These are phyloP conservation scores for Dermolepida albohirtum DNA, from an alignment of 2,888 invertebrate genomes.

Conservation along the genomic window DNA sequence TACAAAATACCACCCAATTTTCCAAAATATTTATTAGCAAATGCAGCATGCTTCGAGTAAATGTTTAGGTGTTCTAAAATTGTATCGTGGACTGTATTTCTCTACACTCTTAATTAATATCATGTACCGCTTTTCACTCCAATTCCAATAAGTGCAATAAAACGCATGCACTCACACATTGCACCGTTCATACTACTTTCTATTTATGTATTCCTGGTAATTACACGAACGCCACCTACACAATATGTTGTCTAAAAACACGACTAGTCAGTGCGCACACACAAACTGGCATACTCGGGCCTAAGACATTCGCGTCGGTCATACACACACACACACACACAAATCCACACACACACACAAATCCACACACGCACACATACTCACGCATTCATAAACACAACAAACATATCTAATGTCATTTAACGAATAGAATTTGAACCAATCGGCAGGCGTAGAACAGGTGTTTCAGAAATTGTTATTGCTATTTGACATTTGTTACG, in stretches of 20 bases:
- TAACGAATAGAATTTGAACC: conserved; percentile 47
- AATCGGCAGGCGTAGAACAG: conserved; percentile 55
- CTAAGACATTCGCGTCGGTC: not conserved
- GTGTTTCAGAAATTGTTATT: conserved; percentile 58
- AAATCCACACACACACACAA: not conserved
- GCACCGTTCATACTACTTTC: conserved; percentile 55
- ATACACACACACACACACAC: not conserved
- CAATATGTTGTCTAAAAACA: conserved; percentile 42
- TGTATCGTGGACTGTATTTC: not conserved
- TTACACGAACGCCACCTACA: conserved; percentile 60
- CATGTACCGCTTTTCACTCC: too few species aligned
- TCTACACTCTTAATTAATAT: too few species aligned
- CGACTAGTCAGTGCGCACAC: not conserved
- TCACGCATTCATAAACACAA: not conserved
- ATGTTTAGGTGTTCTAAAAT: too few species aligned
- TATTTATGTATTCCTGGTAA: conserved; percentile 60
- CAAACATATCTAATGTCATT: conserved; percentile 23
- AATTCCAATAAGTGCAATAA: not conserved
- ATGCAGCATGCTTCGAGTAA: too few species aligned
- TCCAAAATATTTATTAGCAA: too few species aligned
- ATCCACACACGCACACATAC: not conserved
- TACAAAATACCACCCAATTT: too few species aligned
- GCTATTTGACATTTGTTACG: conserved; percentile 46
- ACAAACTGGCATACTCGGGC: not conserved
- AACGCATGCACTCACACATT: conserved; percentile 1